phyloP scores from a whole-genome alignment of 2,113 vertebrate species.

The Psophia crepitans region DNA sequence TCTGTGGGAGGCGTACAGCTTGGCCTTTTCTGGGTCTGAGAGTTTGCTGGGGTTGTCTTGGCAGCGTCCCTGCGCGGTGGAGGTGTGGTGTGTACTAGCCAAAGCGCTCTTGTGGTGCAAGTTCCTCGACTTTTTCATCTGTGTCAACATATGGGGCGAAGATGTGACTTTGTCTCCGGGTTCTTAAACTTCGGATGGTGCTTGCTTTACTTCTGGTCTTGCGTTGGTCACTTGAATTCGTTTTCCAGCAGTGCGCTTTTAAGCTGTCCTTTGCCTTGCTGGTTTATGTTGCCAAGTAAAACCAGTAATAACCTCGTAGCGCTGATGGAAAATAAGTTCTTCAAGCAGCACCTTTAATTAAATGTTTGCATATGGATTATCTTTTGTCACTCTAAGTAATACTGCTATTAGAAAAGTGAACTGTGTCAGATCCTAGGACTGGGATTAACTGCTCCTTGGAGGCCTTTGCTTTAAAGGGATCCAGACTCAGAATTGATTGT shows the following conservation, averaged over 20 bases:
- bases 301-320: neutral
- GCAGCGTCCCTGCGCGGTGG: neutral
- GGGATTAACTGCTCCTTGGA: neutral
- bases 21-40: neutral
- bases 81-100: neutral
- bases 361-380: neutral
- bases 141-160: neutral
- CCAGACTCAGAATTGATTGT: neutral
- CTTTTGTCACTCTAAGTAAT: neutral
- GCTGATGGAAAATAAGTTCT: neutral
- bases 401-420: neutral
- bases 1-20: neutral
- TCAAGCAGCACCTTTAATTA: neutral
- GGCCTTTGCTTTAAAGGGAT: neutral
- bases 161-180: neutral
- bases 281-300: neutral
- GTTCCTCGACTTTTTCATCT: neutral
- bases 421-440: neutral
- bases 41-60: neutral
- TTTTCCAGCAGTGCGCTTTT: neutral
- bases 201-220: neutral
- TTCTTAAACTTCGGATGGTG: neutral
- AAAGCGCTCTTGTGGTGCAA: neutral
- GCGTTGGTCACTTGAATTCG: neutral
- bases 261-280: neutral